phyloP scores from a whole-genome alignment of 2,797 vertebrate species.

The Aratinga solstitialis region DNA sequence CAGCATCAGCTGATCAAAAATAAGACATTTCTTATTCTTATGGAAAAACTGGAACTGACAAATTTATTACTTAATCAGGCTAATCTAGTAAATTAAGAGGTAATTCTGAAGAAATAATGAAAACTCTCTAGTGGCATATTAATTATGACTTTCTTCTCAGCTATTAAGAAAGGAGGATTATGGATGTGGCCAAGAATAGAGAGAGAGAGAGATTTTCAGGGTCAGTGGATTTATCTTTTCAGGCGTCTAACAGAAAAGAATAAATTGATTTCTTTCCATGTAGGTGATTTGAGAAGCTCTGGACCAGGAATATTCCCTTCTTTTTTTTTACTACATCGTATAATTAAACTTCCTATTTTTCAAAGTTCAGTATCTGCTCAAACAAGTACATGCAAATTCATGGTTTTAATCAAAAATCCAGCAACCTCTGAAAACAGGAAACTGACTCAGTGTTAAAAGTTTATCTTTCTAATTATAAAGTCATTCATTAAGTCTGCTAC shows the following conservation, averaged over 20 bases:
- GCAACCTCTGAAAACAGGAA: not conserved
- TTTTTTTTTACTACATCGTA: not conserved
- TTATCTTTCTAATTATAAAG: not conserved
- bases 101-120: constrained; percentile 72
- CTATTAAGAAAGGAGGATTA: constrained; percentile 59
- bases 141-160: constrained; percentile 67
- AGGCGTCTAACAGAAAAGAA: constrained; percentile 13
- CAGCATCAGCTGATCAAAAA: constrained; percentile 6
- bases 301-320: not conserved
- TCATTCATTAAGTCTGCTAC: not conserved
- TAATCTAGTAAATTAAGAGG: constrained; percentile 70
- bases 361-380: not conserved
- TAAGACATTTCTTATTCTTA: constrained; percentile 55
- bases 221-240: constrained; percentile 69
- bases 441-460: not conserved
- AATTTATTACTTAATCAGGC: constrained; percentile 60
- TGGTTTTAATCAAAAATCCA: not conserved
- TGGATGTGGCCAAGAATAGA: constrained; percentile 44
- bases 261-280: not conserved
- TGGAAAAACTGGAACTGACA: constrained; percentile 31
- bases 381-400: not conserved
- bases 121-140: constrained; percentile 61
- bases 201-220: constrained; percentile 66
- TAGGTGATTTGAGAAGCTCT: not conserved
- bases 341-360: not conserved